Percentiles rank a stretch among this genome's conserved stretches.
phyloP scores from a whole-genome alignment of 2,113 vertebrate genomes.

The Crotophaga sulcirostris region DNA sequence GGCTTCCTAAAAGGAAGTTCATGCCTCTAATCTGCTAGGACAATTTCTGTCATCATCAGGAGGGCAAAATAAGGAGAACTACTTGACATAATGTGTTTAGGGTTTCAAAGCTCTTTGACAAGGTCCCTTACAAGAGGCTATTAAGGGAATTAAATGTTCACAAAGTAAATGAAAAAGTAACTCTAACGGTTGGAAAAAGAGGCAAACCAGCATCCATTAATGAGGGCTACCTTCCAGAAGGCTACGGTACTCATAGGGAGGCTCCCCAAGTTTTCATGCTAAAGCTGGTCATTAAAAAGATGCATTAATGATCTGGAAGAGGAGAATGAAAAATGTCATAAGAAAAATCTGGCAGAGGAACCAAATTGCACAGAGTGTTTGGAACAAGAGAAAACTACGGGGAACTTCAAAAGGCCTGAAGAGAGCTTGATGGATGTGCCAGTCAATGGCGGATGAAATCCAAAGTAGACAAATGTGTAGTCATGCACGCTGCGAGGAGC shows the following conservation, averaged over 20 bases:
- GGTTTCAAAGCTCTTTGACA: constrained; percentile 44
- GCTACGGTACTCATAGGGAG: neutral
- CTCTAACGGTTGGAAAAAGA: constrained; percentile 1
- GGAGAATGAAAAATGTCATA: constrained; percentile 42
- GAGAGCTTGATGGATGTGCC: constrained; percentile 62
- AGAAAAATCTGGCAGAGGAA: constrained; percentile 57
- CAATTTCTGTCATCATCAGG: neutral
- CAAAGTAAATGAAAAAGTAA: constrained; percentile 33
- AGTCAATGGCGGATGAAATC: constrained; percentile 65
- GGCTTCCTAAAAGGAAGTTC: constrained; percentile 17
- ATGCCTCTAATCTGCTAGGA: constrained; percentile 23
- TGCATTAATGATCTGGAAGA: constrained; percentile 50
- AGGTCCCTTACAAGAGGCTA: constrained; percentile 8
- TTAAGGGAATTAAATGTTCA: constrained; percentile 7
- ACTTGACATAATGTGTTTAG: constrained; percentile 41
- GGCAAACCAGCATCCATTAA: neutral
- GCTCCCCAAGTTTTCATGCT: neutral
- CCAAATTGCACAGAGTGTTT: constrained; percentile 36
- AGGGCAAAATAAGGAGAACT: constrained; percentile 9
- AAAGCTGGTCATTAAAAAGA: neutral
- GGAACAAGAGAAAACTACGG: constrained; percentile 49
- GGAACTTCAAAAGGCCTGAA: constrained; percentile 61
- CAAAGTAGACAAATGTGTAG: constrained; percentile 59
- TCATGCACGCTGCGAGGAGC: constrained; percentile 46
- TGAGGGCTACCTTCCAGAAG: neutral